phyloP scores from a whole-genome alignment of 2,113 vertebrate species.

The Stictonetta naevosa region DNA sequence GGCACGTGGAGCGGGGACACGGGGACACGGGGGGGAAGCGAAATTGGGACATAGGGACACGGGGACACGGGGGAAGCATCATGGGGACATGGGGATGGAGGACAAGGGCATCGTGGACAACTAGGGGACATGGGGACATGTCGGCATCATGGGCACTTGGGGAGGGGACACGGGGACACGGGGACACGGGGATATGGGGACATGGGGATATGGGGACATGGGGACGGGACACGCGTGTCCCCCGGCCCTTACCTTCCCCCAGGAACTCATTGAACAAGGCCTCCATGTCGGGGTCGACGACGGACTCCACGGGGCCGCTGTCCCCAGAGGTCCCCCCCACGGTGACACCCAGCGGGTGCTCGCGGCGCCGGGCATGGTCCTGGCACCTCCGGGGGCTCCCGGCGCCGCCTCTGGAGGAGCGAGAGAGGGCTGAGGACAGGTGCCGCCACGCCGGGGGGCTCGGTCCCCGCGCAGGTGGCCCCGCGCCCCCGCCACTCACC shows the following conservation, averaged over 20 bases:
- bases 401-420: background rate
- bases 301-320: fast-evolving
- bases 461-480: fast-evolving
- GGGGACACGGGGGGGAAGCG: background rate
- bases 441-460: background rate
- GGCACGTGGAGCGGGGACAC: background rate
- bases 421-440: background rate
- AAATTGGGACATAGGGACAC: background rate
- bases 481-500: background rate
- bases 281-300: conserved; percentile 10
- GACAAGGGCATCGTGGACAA: background rate
- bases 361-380: fast-evolving
- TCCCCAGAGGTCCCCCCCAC: fast-evolving
- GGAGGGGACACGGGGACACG: background rate
- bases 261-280: background rate
- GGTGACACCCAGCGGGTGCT: fast-evolving
- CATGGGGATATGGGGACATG: fast-evolving
- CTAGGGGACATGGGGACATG: background rate
- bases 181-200: background rate
- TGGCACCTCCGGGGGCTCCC: fast-evolving
- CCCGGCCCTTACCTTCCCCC: background rate
- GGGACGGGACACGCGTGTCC: background rate
- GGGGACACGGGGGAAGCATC: background rate
- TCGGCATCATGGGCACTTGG: background rate
- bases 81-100: background rate